Percentiles rank a stretch among this genome's conserved stretches.
These are phyloP conservation scores for Lasioglossum leucozonium DNA, from an alignment of 2,888 invertebrate species.

Conservation along the genomic window DNA sequence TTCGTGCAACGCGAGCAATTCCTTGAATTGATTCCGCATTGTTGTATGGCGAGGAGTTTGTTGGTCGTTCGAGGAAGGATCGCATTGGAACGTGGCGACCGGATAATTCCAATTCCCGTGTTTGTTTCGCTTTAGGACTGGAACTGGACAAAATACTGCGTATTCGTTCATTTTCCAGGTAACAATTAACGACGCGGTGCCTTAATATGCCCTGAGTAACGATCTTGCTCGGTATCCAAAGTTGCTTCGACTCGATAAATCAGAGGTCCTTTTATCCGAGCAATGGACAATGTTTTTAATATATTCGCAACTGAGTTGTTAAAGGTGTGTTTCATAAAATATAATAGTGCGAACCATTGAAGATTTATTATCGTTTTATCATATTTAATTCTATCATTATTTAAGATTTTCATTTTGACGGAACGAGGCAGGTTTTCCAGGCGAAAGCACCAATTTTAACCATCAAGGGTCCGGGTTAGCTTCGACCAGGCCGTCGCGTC, in stretches of 20 bases:
- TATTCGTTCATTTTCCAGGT: neutral
- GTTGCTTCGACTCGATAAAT: neutral
- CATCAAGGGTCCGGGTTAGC: neutral
- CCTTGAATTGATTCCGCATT: conserved; percentile 1
- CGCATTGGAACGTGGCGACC: neutral
- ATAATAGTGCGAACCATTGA: too few relatives aligned
- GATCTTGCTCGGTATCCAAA: neutral
- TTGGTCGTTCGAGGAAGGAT: neutral
- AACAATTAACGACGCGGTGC: neutral
- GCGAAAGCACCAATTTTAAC: neutral
- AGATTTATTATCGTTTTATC: too few relatives aligned
- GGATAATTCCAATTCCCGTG: neutral
- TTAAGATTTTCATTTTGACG: too few relatives aligned
- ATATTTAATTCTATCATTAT: too few relatives aligned
- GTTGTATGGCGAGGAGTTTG: conserved; percentile 1
- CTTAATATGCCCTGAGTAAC: neutral
- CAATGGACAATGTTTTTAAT: too few relatives aligned
- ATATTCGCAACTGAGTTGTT: too few relatives aligned
- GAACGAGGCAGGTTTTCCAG: neutral
- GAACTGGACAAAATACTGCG: neutral
- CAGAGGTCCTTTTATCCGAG: too few relatives aligned
- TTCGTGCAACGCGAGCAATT: neutral
- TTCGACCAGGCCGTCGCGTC: neutral
- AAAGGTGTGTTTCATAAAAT: too few relatives aligned
- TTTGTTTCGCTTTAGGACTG: neutral